Evolutionary conservation across 2,888 invertebrate genomes (phyloP).

Genomic region (Leucoma salicis): DNA sequence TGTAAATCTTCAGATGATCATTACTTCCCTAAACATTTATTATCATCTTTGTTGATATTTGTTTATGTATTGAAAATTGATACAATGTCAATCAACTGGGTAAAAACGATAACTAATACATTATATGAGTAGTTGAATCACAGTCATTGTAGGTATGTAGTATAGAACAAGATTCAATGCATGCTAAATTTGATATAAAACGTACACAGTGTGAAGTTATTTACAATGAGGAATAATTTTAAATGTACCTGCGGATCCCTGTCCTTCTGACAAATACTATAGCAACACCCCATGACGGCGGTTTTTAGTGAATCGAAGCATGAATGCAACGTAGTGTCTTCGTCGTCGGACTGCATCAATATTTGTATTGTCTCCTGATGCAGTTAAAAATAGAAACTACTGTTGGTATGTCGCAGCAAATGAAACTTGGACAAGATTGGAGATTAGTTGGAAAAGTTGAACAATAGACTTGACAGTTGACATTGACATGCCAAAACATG

Average conservation of each 20-base stretch:
- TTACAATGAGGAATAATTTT: conserved; percentile 12
- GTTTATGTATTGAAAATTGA: conserved; percentile 21
- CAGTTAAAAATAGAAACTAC: conserved; percentile 72
- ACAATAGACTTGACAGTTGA: background rate
- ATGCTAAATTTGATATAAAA: no score
- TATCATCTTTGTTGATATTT: conserved; percentile 4
- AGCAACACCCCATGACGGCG: conserved; percentile 86
- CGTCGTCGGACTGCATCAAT: conserved; percentile 77
- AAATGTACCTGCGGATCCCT: conserved; percentile 84
- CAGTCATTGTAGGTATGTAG: no score
- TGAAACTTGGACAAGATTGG: no score
- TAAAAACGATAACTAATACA: conserved; percentile 38
- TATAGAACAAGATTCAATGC: no score
- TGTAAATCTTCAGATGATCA: background rate
- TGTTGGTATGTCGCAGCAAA: conserved; percentile 46
- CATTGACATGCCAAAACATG: no score
- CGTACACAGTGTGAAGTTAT: conserved; percentile 6
- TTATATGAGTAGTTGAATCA: conserved; percentile 8
- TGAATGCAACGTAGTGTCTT: conserved; percentile 72
- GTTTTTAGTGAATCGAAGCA: conserved; percentile 74
- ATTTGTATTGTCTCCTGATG: conserved; percentile 59
- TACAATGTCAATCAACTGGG: conserved; percentile 51
- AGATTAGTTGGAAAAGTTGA: no score
- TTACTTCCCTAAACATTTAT: conserved; percentile 11
- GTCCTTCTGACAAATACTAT: conserved; percentile 88